Conservation (phyloP, 2,888 invertebrate species). For the Chrysodeixis includens region DNA sequence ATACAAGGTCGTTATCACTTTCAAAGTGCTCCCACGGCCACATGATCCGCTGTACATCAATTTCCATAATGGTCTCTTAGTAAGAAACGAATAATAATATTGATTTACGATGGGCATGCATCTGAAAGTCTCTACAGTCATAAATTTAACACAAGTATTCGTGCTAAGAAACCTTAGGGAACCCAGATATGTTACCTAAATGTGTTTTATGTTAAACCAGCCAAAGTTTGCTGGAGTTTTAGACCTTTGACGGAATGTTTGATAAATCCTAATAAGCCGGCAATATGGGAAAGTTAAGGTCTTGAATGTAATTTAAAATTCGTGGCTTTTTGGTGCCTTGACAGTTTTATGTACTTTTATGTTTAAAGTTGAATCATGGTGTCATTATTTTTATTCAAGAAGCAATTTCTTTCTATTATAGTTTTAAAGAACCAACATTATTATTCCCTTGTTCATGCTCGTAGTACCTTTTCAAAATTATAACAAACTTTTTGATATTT, state of each 20-base stretch:
- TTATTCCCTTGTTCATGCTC: too few relatives aligned
- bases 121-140: slow-evolving; percentile 13
- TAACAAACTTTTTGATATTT: too few relatives aligned
- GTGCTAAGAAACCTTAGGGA: slow-evolving; percentile 26
- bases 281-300: background rate
- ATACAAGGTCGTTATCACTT: background rate
- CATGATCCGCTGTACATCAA: background rate
- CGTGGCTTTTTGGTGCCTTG: background rate
- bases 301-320: background rate
- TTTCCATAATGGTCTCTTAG: slow-evolving; percentile 6
- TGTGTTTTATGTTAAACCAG: slow-evolving; percentile 27
- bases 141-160: slow-evolving; percentile 46
- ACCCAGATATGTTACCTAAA: slow-evolving; percentile 17
- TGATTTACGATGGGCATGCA: slow-evolving; percentile 30
- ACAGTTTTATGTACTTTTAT: background rate
- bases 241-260: background rate
- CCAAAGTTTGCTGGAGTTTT: slow-evolving; percentile 14
- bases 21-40: background rate
- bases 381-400: too few relatives aligned
- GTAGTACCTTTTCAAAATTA: too few relatives aligned
- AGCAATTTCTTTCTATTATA: too few relatives aligned
- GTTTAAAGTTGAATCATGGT: too few relatives aligned
- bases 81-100: slow-evolving; percentile 15
- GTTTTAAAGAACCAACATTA: too few relatives aligned
- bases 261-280: background rate